Base-by-base conservation (phyloP, 2,888 invertebrate genomes). In the Sphinx pinastri region DNA sequence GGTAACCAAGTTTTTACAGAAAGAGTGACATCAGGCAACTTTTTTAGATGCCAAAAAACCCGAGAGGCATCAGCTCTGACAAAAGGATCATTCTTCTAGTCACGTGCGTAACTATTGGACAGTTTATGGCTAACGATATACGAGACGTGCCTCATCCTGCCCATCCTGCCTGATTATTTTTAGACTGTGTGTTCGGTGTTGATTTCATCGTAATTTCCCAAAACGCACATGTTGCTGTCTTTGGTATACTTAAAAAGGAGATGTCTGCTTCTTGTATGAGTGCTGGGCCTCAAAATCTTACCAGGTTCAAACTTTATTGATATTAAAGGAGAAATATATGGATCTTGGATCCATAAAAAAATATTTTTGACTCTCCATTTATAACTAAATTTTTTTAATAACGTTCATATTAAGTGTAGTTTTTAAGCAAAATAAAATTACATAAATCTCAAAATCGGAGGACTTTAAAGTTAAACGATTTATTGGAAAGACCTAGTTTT, bases 101-200 rank as follows among this genome's bases (percentile, higher is more conserved):
- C 69, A 69, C 69, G 69, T 69, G 54, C 45, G 16, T 19, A 25
- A 19, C 25, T 54, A 8, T 38, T 38, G 38, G 38, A 38, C 6
- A 52, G 54, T 69, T 69, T 69, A 69, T 63, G 69, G 63, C 19
- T 54, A 52, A 69, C 69, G 63, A 60, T 51, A 69, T 52, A 38
- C 60, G 14, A 45, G 54, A 60, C 69, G 52, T 69, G 31, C 69
- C 69, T 7, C 60, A 69, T 60, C 55, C 16, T 55, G 19, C 12
- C 55, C 55, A 55, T 19, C 55, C 55, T 19, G 19, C 55, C 19
- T 19, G 19, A 19, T 19, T 55, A 55, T 19, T 55, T 54, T 54
- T 55, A 55, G 55, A 12, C 55, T 55, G 19, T 55, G 19, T 19
- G 10, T 19, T 55, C 16, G 11, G n/a, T 6, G 54, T 54, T 54